Conservation (phyloP, 2,888 invertebrate genomes). For the Andrena trimmerana region DNA sequence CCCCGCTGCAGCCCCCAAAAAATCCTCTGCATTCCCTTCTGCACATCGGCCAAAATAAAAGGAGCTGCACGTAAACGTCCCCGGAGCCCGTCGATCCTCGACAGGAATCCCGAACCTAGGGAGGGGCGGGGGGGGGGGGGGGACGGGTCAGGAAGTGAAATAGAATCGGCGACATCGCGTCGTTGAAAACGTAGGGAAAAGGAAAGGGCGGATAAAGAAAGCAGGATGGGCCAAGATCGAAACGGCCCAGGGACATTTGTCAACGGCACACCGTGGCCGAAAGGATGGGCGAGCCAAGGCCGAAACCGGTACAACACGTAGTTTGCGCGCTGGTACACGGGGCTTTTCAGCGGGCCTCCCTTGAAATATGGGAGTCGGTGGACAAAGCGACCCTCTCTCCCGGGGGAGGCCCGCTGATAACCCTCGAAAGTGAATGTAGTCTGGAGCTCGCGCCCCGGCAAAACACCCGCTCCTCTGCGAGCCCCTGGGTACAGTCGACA, state of each 20-base stretch:
- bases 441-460: slow-evolving; percentile 58
- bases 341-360: slow-evolving; percentile 71
- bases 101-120: not conserved
- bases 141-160: slow-evolving; percentile 8
- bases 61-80: not conserved
- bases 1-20: not conserved
- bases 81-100: not conserved
- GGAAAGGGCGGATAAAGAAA: not conserved
- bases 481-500: slow-evolving; percentile 26
- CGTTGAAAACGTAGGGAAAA: not conserved
- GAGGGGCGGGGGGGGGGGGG: no score
- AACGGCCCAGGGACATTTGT: slow-evolving; percentile 61
- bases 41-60: not conserved
- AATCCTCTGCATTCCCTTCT: no score
- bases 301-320: slow-evolving; percentile 58
- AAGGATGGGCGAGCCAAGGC: slow-evolving; percentile 40
- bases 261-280: slow-evolving; percentile 53
- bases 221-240: slow-evolving; percentile 21
- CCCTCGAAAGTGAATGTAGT: slow-evolving; percentile 76
- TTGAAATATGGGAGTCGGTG: slow-evolving; percentile 74
- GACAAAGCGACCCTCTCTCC: slow-evolving; percentile 73
- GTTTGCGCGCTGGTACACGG: slow-evolving; percentile 62
- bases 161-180: slow-evolving; percentile 1
- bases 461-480: slow-evolving; percentile 46
- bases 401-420: slow-evolving; percentile 70